Conservation (phyloP, 2,888 invertebrate genomes). For the Meloe dianella region DNA sequence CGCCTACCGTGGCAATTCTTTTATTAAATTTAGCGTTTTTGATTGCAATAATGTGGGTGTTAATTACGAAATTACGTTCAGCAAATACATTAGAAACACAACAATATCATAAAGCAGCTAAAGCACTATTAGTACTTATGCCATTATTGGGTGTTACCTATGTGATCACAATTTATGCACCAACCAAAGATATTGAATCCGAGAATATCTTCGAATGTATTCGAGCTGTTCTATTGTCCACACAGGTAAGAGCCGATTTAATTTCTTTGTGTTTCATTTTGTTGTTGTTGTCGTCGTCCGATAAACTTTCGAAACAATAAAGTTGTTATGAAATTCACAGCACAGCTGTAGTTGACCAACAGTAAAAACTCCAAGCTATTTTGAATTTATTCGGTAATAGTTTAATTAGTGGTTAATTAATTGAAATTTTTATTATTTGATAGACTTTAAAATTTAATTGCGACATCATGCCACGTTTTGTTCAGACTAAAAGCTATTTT, state of each 20-base stretch:
- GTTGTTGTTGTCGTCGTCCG: not conserved
- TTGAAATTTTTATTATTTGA: not conserved
- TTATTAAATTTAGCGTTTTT: slow-evolving; percentile 83
- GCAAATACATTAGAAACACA: slow-evolving; percentile 89
- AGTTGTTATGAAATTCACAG: not conserved
- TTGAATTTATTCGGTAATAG: not conserved
- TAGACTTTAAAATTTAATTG: not conserved
- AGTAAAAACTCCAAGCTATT: too few species aligned
- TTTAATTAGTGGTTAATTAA: not conserved
- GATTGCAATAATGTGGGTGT: slow-evolving; percentile 87
- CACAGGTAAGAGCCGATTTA: slow-evolving; percentile 73
- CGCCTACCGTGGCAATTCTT: slow-evolving; percentile 81
- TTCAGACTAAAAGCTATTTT: not conserved
- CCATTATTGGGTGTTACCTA: slow-evolving; percentile 94
- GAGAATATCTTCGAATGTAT: slow-evolving; percentile 78
- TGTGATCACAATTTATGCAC: slow-evolving; percentile 82
- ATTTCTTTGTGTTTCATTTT: not conserved
- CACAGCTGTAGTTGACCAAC: too few species aligned
- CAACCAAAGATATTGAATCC: slow-evolving; percentile 78
- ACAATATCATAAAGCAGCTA: slow-evolving; percentile 89
- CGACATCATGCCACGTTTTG: not conserved
- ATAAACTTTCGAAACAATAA: too few species aligned
- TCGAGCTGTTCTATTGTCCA: slow-evolving; percentile 83
- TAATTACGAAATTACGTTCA: slow-evolving; percentile 91
- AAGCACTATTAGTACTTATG: slow-evolving; percentile 88